Percentiles rank a stretch among this genome's conserved stretches.
Conservation (phyloP, 1,140 invertebrate genomes). For the Drosophila takahashii region DNA sequence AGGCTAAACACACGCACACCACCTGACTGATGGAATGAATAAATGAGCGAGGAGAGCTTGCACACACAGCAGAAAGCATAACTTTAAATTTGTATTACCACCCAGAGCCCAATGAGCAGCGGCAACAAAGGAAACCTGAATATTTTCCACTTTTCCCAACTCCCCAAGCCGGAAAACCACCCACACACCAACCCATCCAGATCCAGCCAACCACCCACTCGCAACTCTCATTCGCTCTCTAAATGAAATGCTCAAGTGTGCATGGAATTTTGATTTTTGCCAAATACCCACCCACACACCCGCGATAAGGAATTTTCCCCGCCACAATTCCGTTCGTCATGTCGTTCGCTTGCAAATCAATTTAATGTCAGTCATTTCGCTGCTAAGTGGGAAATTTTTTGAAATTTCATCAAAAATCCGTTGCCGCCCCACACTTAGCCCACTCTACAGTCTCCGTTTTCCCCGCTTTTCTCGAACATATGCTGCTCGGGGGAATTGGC, state of each 20-base stretch:
- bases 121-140: slow-evolving; percentile 57
- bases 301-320: slow-evolving; percentile 29
- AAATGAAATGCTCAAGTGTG: slow-evolving; percentile 84
- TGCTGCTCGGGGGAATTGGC: slow-evolving; percentile 80
- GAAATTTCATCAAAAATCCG: slow-evolving; percentile 84
- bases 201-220: neutral
- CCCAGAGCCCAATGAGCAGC: slow-evolving; percentile 76
- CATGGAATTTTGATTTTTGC: slow-evolving; percentile 84
- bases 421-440: slow-evolving; percentile 13
- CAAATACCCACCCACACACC: slow-evolving; percentile 23
- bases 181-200: neutral
- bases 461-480: slow-evolving; percentile 58
- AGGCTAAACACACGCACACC: slow-evolving; percentile 31
- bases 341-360: slow-evolving; percentile 84
- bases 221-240: slow-evolving; percentile 57
- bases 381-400: slow-evolving; percentile 81
- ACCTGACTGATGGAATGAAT: slow-evolving; percentile 77
- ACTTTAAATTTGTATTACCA: slow-evolving; percentile 84
- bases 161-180: slow-evolving; percentile 43
- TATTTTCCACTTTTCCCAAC: slow-evolving; percentile 69
- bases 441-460: neutral
- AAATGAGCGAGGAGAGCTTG: slow-evolving; percentile 55
- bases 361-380: slow-evolving; percentile 84
- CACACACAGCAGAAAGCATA: slow-evolving; percentile 59
- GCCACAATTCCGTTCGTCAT: slow-evolving; percentile 73